These are phyloP conservation scores for Scaptomyza hsui DNA, from an alignment of 1,140 invertebrate species.

Conservation along the genomic window DNA sequence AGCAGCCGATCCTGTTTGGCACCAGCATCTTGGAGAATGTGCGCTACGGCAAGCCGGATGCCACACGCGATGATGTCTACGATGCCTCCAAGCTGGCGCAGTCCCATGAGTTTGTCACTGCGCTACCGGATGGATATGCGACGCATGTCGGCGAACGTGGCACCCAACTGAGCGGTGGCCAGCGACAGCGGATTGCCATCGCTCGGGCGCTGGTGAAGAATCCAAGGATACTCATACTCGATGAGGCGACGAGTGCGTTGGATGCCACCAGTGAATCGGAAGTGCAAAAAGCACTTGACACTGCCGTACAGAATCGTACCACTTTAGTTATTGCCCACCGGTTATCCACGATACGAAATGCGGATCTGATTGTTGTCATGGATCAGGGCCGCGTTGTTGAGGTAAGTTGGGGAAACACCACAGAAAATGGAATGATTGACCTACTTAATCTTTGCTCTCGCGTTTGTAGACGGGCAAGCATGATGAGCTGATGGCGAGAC, in stretches of 20 bases:
- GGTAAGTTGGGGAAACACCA: conserved; percentile 84
- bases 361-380: conserved; percentile 94
- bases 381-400: conserved; percentile 92
- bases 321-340: conserved; percentile 95
- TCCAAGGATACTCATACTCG: conserved; percentile 92
- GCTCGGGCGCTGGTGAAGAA: conserved; percentile 94
- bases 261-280: conserved; percentile 95
- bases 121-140: conserved; percentile 93
- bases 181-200: conserved; percentile 96
- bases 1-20: conserved; percentile 96
- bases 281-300: conserved; percentile 93
- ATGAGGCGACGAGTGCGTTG: conserved; percentile 96
- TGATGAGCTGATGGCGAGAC: conserved; percentile 89
- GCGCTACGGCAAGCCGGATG: conserved; percentile 92
- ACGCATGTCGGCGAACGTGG: conserved; percentile 96
- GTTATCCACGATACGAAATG: conserved; percentile 93
- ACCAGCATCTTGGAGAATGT: conserved; percentile 97
- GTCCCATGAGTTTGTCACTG: conserved; percentile 93
- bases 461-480: conserved; percentile 90
- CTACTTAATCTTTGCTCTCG: no score
- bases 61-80: conserved; percentile 86
- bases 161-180: conserved; percentile 94
- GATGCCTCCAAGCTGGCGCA: conserved; percentile 94
- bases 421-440: no score
- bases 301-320: conserved; percentile 91